phyloP scores from a whole-genome alignment of 2,888 invertebrate species.

The Eilema depressum region DNA sequence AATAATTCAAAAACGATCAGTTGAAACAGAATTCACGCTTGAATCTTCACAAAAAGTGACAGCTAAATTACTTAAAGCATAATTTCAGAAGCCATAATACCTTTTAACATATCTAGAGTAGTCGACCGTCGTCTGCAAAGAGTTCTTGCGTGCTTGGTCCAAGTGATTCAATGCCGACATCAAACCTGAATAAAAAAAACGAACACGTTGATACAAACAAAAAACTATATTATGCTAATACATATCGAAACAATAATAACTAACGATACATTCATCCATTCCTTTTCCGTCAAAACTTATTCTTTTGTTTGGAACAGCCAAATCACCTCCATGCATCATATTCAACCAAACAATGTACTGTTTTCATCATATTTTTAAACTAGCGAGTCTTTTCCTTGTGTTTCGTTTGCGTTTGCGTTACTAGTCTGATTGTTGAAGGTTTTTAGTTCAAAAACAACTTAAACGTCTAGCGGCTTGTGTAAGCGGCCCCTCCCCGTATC shows the following conservation, averaged over 20 bases:
- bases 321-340: conserved; percentile 84
- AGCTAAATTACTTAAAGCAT: conserved; percentile 49
- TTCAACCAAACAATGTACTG: conserved; percentile 80
- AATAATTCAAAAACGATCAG: conserved; percentile 44
- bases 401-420: conserved; percentile 67
- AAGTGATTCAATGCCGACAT: conserved; percentile 83
- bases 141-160: conserved; percentile 85
- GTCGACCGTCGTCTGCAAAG: conserved; percentile 91
- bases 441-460: conserved; percentile 77
- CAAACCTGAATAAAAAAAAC: conserved; percentile 71
- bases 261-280: conserved; percentile 77
- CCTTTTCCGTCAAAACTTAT: conserved; percentile 80
- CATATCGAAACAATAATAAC: conserved; percentile 73
- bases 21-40: conserved; percentile 39
- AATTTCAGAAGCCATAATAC: conserved; percentile 61
- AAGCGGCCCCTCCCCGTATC: conserved; percentile 81
- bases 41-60: conserved; percentile 47
- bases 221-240: conserved; percentile 76
- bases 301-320: conserved; percentile 84
- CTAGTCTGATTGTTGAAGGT: conserved; percentile 58
- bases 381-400: conserved; percentile 60
- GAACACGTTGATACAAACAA: conserved; percentile 60
- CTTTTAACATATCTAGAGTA: conserved; percentile 96
- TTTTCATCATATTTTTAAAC: conserved; percentile 79
- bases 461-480: conserved; percentile 71